Percentiles rank a stretch among this genome's conserved stretches.
phyloP scores from a whole-genome alignment of 2,888 invertebrate genomes.

The Macrophya annulata region DNA sequence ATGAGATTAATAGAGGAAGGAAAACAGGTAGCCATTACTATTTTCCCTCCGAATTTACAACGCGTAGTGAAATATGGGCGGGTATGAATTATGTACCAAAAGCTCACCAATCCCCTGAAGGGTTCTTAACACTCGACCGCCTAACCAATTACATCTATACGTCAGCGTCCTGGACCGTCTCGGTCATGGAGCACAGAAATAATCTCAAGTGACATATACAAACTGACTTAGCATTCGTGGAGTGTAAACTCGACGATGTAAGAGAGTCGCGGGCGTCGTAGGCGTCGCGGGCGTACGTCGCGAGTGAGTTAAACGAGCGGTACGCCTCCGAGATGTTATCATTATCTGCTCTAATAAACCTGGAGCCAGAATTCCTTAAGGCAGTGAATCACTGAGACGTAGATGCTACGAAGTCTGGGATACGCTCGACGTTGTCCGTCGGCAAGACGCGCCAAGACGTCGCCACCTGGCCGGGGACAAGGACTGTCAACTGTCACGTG shows the following conservation, averaged over 20 bases:
- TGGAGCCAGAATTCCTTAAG: constrained; percentile 70
- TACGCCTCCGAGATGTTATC: constrained; percentile 75
- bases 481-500: constrained; percentile 46
- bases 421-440: constrained; percentile 40
- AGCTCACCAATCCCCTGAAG: constrained; percentile 55
- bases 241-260: constrained; percentile 52
- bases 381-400: constrained; percentile 70
- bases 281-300: constrained; percentile 41
- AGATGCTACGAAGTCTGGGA: constrained; percentile 31
- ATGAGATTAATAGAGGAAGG: neutral
- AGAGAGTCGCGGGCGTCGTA: constrained; percentile 49
- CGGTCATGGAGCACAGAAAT: constrained; percentile 71
- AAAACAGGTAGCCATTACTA: constrained; percentile 66
- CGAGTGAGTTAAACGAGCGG: constrained; percentile 60
- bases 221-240: constrained; percentile 64
- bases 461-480: constrained; percentile 47
- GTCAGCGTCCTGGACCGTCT: constrained; percentile 67
- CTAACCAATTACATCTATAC: constrained; percentile 76
- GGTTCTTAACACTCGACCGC: constrained; percentile 64
- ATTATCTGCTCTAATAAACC: constrained; percentile 77
- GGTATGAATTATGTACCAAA: constrained; percentile 65
- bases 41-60: constrained; percentile 37
- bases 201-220: constrained; percentile 76
- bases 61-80: constrained; percentile 64
- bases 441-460: constrained; percentile 39